Base-by-base conservation (phyloP, 2,113 vertebrate species). In the Monarcha castaneiventris region DNA sequence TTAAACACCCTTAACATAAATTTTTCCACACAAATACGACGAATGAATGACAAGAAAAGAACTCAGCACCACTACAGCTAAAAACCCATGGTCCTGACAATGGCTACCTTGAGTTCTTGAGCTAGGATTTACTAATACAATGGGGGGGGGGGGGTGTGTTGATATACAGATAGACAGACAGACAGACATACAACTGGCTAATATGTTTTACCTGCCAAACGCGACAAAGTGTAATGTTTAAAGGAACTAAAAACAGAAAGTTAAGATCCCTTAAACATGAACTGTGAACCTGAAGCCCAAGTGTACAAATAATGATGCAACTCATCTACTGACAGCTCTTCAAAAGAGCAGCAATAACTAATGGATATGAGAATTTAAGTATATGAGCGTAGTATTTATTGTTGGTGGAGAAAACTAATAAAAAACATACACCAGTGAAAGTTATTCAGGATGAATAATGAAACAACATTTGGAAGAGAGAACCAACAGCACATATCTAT, bases 91-190 rank as follows among this genome's bases (percentile, higher is more conserved):
- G 46, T 49, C 41, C 25, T 22, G 11, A 52, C 8, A 16, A 39
- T 5, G 17, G 26, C 49, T 41, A 37, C 27, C 48, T 62, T 71
- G 25, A 62, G 29, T 39, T 92, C 85, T 37, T 79, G 14, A 92
- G 44, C 15, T 67, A 41, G 9, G 39, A 30, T 51, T 90, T 87
- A 75, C 9, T 51, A 63, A 72, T 13, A 27, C 23, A 35, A 19
- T 9, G 13, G 5, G 10, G 2, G 13, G 5, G 10, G 2, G 6
- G 1, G 14, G 9, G 16, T 10, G 10, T 39, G 22, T 8, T 9
- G 43, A 66, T 3, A 20, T 18, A 58, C 1, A 35, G 59, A 52
- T 1, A n/a, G 39, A 25, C 1, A 44, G 16, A 37, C 12, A 55
- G 3, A 22, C 16, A 39, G 2, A 78, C 5, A 61, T 17, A 72